Evolutionary conservation across 2,113 vertebrate species (phyloP).

Genomic region (Heterochromis multidens): DNA sequence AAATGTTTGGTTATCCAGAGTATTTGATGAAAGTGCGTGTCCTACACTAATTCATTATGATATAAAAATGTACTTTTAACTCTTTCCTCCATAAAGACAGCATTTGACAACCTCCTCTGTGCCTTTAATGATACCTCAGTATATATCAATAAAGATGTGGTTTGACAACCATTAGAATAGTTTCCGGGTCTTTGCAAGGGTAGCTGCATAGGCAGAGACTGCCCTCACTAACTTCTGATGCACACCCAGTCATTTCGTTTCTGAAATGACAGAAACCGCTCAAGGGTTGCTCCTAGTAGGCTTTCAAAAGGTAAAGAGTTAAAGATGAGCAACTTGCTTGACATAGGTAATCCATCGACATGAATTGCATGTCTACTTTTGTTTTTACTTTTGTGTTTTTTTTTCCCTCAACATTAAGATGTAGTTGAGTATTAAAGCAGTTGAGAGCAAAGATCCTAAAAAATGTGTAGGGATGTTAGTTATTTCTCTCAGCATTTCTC

Average conservation of each 20-base stretch:
- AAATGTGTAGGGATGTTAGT: background rate
- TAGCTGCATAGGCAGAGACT: too few species aligned
- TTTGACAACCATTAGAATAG: too few species aligned
- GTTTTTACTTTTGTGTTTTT: background rate
- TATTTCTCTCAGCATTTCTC: background rate
- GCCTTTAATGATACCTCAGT: too few species aligned
- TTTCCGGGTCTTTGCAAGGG: too few species aligned
- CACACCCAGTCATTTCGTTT: too few species aligned
- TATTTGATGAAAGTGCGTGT: constrained; percentile 7
- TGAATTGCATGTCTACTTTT: background rate
- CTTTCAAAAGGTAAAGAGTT: too few species aligned
- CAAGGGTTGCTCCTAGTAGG: too few species aligned
- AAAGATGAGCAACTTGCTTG: background rate
- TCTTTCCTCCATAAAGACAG: too few species aligned
- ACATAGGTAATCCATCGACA: constrained; percentile 11
- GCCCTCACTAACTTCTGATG: too few species aligned
- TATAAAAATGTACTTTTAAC: constrained; percentile 1
- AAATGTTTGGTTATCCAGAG: background rate
- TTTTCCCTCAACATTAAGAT: background rate
- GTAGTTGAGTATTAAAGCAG: background rate
- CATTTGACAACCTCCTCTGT: too few species aligned
- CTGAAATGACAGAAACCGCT: too few species aligned
- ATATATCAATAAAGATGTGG: too few species aligned
- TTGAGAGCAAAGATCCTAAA: background rate
- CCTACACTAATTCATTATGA: background rate